A percentile compares a stretch with the other conserved stretches of the same genome.
These are phyloP conservation scores for Kryptolebias marmoratus DNA, from an alignment of 2,113 vertebrate genomes.

Conservation along the genomic window DNA sequence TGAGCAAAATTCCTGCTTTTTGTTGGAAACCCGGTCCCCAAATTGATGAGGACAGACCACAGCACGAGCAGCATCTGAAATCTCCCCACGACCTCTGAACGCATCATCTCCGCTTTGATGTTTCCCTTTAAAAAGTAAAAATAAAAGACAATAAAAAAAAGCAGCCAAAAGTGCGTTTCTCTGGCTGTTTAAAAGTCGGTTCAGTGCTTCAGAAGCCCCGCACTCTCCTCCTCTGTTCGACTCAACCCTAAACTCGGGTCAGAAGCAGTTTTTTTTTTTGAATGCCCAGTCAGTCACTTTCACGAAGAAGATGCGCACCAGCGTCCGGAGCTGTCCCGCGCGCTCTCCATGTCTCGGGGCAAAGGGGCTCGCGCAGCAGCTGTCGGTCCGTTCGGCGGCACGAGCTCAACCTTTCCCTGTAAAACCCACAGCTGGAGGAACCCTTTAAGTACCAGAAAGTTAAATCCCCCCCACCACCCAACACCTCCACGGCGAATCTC, in stretches of 20 bases:
- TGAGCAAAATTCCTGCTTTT: slow-evolving; percentile 71
- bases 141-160: not conserved
- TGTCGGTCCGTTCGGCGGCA: slow-evolving; percentile 49
- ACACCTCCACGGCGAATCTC: slow-evolving; percentile 42
- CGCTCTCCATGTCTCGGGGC: slow-evolving; percentile 61
- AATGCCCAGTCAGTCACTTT: not conserved
- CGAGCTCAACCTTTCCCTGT: slow-evolving; percentile 54
- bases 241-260: slow-evolving; percentile 4
- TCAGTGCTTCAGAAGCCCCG: rapidly evolving
- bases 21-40: slow-evolving; percentile 79
- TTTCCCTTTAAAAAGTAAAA: slow-evolving; percentile 4
- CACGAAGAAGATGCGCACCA: slow-evolving; percentile 62
- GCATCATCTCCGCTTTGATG: slow-evolving; percentile 73
- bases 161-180: slow-evolving; percentile 13
- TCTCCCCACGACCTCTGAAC: slow-evolving; percentile 64
- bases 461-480: slow-evolving; percentile 21
- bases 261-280: not conserved
- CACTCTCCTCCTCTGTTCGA: not conserved
- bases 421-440: slow-evolving; percentile 16
- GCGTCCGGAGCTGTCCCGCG: slow-evolving; percentile 46
- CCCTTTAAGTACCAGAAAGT: slow-evolving; percentile 56
- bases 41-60: slow-evolving; percentile 69
- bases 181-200: not conserved
- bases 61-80: slow-evolving; percentile 74
- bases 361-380: slow-evolving; percentile 46